Base-by-base conservation (phyloP, 2,888 invertebrate species). In the Gnatocerus cornutus region DNA sequence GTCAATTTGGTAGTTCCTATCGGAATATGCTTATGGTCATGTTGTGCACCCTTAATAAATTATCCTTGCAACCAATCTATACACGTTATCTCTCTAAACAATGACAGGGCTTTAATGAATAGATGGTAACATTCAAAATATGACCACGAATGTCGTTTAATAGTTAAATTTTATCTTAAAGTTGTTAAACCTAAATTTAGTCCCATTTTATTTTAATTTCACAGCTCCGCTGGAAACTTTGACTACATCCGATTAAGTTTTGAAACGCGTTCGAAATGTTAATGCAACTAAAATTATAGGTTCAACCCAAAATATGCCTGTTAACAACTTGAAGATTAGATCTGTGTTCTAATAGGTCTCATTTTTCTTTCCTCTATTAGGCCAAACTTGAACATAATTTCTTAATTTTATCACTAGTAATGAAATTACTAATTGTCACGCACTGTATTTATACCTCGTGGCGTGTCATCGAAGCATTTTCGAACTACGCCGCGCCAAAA, bases 341-440 rank as follows among this genome's bases (percentile, higher is more conserved):
- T 21, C 21, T 21, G 21, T 33, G 13, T 12, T 41, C 6, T 41
- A 41, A 41, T 41, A 12, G 12, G 1, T 4, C 41, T 41, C 12
- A 2, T 41, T n/a, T 12, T 46, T 14, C 13, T 46, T 27, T 46
- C 46, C 1, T 46, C 13, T 46, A 33, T 55, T 39, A 3, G 16
- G 4, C 16, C 0, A 16, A 37, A 55, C 39, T 39, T 55, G 39
- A 53, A 9, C 46, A 27, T 10, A 46, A 16, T 55, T 55, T 39
- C 39, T 39, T 29, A 39, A 39, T 16, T 12, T n/a, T 33, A 55
- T 10, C 21, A 55, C 30, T 33, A 55, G 8, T 33, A 13, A 52
- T 33, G 16, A 16, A 55, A 55, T 55, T 55, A 39, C 55, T 39
- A 7, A 39, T 55, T 16, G 16, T 37, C 55, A 55, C 55, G 55